A percentile compares a stretch with the other conserved stretches of the same genome.
Evolutionary conservation across 2,797 vertebrate species (phyloP).

Genomic region (Pseudochirops corinnae): DNA sequence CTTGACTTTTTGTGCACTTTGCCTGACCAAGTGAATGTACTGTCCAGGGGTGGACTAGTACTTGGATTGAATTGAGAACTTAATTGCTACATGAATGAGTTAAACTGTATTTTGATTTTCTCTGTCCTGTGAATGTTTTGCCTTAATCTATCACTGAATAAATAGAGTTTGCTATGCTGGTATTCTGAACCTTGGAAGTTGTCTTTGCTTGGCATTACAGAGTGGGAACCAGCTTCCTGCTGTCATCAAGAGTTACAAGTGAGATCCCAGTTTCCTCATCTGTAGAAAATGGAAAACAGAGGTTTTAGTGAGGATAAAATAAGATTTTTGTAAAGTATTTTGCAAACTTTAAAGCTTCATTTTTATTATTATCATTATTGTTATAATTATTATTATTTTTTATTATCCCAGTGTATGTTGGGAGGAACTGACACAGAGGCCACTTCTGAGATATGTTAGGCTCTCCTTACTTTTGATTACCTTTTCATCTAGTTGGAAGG

Average conservation of each 20-base stretch:
- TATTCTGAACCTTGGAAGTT: no score
- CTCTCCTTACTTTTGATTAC: not conserved
- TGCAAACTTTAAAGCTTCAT: not conserved
- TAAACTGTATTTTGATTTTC: no score
- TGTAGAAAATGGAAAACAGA: not conserved
- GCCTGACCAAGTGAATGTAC: no score
- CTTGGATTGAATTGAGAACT: no score
- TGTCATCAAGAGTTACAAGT: not conserved
- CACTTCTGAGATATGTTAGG: not conserved
- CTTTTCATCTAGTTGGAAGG: not conserved
- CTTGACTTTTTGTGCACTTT: no score
- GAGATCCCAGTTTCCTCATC: not conserved
- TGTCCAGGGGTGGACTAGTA: no score
- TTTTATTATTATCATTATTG: not conserved
- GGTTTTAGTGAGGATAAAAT: not conserved
- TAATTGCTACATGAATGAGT: no score
- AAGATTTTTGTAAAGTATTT: not conserved
- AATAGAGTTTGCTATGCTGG: no score
- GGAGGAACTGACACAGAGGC: not conserved
- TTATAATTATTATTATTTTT: no score
- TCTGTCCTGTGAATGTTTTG: no score
- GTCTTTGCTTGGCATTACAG: no score
- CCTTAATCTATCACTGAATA: no score
- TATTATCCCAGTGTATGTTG: not conserved
- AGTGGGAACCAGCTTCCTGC: not conserved